Base-by-base conservation (phyloP, 2,797 vertebrate species). In the Vireo griseus region DNA sequence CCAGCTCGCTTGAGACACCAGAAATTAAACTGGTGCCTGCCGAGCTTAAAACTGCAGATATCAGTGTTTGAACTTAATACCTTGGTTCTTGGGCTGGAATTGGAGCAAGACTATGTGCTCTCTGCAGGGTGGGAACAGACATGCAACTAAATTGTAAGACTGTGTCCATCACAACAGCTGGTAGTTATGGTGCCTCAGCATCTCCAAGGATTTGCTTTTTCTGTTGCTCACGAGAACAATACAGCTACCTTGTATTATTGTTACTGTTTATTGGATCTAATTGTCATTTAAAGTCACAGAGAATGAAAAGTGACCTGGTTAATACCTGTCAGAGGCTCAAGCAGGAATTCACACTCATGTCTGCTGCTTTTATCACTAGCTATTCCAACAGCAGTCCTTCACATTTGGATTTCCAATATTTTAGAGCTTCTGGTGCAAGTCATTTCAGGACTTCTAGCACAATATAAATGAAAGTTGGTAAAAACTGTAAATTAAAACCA, bases 401-500 rank as follows among this genome's bases (percentile, higher is more conserved):
- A 58, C 55, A 16, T 81, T 90, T 86, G 69, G 14, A 19, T 94
- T 96, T 90, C 67, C 79, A 88, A 16, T 95, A 59, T 92, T 90
- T n/a, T 76, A 62, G 80, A 94, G 62, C 94, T 84, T 97, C 97
- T 97, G 87, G 94, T 97, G 88, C 92, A 97, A 97, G 96, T 96
- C 45, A 94, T 95, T 97, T 95, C 73, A 94, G 95, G 86, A 86
- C 71, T 93, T 94, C 26, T 61, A 96, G 94, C 87, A 94, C 94
- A 95, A 94, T 96, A 94, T 97, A 97, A 97, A 97, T 96, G 97
- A 97, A 97, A 97, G 88, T 96, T 97, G 96, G 95, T 97, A 97
- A 97, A 97, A 97, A 88, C 92, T 93, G 95, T 96, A 96, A 98
- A 98, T 97, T 88, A 96, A 97, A 98, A 90, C 96, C 98, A 98